Evolutionary conservation across 2,797 vertebrate genomes (phyloP).

Genomic region (Enteromius thamalakanensis): DNA sequence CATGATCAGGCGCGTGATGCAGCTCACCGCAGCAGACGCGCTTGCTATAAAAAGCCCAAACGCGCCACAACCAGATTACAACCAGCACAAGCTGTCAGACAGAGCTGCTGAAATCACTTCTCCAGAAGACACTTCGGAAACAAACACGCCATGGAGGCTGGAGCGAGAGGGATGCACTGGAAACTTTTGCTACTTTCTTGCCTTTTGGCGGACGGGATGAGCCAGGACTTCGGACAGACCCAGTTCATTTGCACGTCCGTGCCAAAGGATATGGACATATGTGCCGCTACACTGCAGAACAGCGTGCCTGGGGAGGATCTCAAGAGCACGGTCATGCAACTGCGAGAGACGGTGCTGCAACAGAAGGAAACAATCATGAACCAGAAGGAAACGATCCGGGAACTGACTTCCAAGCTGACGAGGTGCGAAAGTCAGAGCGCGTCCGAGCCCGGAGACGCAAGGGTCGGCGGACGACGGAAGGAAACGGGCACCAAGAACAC

Average conservation of each 20-base stretch:
- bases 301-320: constrained; percentile 87
- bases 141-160: constrained; percentile 67
- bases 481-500: constrained; percentile 86
- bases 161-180: constrained; percentile 71
- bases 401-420: constrained; percentile 92
- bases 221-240: constrained; percentile 87
- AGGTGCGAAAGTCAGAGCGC: constrained; percentile 92
- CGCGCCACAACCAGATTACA: constrained; percentile 74
- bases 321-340: constrained; percentile 89
- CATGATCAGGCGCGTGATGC: constrained; percentile 78
- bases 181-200: constrained; percentile 81
- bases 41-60: constrained; percentile 80
- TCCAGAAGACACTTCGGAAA: constrained; percentile 13
- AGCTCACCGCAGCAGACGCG: constrained; percentile 75
- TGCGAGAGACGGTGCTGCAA: constrained; percentile 93
- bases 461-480: constrained; percentile 80
- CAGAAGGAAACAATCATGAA: constrained; percentile 97
- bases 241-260: constrained; percentile 98
- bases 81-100: constrained; percentile 69
- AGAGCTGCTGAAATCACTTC: constrained; percentile 55
- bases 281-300: constrained; percentile 87
- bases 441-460: constrained; percentile 80
- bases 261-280: constrained; percentile 94
- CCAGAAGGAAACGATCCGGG: constrained; percentile 94
- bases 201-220: constrained; percentile 75